phyloP scores from a whole-genome alignment of 2,888 invertebrate genomes.

The Nymphalis urticae region DNA sequence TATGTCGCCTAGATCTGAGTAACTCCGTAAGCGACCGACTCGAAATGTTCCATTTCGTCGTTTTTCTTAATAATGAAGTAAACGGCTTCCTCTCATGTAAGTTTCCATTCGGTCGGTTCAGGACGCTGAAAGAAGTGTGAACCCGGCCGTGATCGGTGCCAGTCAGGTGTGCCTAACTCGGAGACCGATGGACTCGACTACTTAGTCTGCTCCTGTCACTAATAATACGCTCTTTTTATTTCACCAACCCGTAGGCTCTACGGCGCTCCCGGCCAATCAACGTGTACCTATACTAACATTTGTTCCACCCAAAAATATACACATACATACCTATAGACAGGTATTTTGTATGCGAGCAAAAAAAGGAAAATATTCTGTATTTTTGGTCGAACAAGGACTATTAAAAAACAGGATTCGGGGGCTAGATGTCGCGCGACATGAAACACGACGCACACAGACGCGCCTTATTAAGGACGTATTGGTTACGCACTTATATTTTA shows the following conservation, averaged over 20 bases:
- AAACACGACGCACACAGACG: constrained; percentile 43
- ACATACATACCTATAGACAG: constrained; percentile 23
- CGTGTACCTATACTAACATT: constrained; percentile 32
- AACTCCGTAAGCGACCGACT: constrained; percentile 40
- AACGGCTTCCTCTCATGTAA: constrained; percentile 71
- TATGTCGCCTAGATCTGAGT: constrained; percentile 26
- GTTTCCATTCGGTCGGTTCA: constrained; percentile 73
- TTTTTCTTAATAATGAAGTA: constrained; percentile 67
- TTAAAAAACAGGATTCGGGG: constrained; percentile 41
- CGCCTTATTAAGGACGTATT: constrained; percentile 46
- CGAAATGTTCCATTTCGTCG: constrained; percentile 43
- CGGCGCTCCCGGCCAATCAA: constrained; percentile 43
- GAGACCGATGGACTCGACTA: constrained; percentile 65
- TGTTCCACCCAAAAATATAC: constrained; percentile 36
- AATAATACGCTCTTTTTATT: constrained; percentile 69
- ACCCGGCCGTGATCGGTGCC: constrained; percentile 68
- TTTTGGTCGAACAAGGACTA: constrained; percentile 35
- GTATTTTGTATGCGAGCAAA: constrained; percentile 29
- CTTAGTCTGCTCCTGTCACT: constrained; percentile 69
- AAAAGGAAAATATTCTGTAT: constrained; percentile 35
- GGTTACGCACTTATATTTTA: constrained; percentile 77
- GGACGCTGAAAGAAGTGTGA: constrained; percentile 74
- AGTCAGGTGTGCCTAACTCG: constrained; percentile 70
- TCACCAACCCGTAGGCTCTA: constrained; percentile 52
- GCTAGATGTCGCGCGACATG: constrained; percentile 40